These are phyloP conservation scores for Cyclina sinensis DNA, from an alignment of 1,140 invertebrate genomes.

Conservation along the genomic window DNA sequence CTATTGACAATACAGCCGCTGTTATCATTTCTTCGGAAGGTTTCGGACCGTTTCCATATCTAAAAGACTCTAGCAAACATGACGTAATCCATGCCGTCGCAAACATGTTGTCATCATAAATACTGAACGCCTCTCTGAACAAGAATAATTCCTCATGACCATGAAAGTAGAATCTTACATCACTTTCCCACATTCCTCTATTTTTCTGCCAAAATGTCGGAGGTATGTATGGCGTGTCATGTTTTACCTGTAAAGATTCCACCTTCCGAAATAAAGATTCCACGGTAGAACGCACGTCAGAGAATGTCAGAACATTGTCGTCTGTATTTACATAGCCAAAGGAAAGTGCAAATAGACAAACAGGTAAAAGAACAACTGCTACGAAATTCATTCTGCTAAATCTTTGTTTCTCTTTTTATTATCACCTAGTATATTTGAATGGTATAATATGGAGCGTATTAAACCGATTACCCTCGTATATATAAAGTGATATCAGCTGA, in stretches of 20 bases:
- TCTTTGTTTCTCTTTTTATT: too few species aligned
- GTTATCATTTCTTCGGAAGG: constrained; percentile 74
- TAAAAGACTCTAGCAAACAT: constrained; percentile 76
- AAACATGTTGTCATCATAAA: constrained; percentile 85
- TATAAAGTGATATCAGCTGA: too few species aligned
- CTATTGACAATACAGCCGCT: constrained; percentile 72
- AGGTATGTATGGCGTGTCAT: constrained; percentile 71
- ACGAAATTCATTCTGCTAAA: too few species aligned
- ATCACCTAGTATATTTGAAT: too few species aligned
- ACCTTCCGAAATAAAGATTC: constrained; percentile 70
- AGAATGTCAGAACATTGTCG: neutral
- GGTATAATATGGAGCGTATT: too few species aligned
- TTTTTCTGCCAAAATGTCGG: constrained; percentile 76
- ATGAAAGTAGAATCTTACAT: constrained; percentile 81
- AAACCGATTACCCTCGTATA: too few species aligned
- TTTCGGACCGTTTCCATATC: constrained; percentile 78
- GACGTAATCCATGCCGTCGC: constrained; percentile 82
- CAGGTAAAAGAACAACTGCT: too few species aligned
- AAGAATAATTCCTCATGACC: constrained; percentile 75
- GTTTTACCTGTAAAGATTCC: constrained; percentile 71
- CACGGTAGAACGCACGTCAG: constrained; percentile 42
- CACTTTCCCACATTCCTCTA: constrained; percentile 79
- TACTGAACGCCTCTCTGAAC: constrained; percentile 73
- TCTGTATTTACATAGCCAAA: neutral
- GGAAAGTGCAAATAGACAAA: too few species aligned